These are phyloP conservation scores for Coelinius sp. DNA, from an alignment of 2,888 invertebrate species.

Conservation along the genomic window DNA sequence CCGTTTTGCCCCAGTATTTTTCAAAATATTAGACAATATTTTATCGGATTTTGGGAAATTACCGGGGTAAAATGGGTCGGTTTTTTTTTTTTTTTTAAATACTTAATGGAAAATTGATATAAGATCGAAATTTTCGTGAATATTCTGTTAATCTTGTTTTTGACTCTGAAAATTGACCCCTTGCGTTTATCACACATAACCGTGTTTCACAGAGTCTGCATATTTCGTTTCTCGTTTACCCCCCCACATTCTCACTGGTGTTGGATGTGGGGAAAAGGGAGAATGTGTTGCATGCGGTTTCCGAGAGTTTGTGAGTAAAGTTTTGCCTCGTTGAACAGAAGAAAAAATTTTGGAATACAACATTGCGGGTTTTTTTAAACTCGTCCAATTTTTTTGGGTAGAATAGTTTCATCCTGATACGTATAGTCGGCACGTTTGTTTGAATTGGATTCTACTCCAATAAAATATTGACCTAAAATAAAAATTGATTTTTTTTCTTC, in stretches of 20 bases:
- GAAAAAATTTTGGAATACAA: neutral
- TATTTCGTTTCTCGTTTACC: neutral
- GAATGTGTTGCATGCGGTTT: slow-evolving; percentile 3
- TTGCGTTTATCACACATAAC: neutral
- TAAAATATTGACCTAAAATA: no score
- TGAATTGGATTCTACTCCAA: no score
- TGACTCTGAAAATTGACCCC: neutral
- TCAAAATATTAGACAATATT: no score
- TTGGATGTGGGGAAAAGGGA: neutral
- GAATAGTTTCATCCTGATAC: slow-evolving; percentile 17
- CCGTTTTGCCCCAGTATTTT: no score
- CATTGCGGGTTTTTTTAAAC: slow-evolving; percentile 7
- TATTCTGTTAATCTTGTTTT: neutral
- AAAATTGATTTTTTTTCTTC: no score
- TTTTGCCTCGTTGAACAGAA: slow-evolving; percentile 1
- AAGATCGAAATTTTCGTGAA: neutral
- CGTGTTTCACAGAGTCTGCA: neutral
- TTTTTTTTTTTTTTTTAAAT: no score
- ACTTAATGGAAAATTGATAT: no score
- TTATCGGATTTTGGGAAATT: no score
- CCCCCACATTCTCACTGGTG: neutral
- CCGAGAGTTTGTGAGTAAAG: slow-evolving; percentile 11
- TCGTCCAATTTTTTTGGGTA: neutral
- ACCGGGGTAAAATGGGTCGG: no score
- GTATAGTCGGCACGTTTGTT: neutral